These are phyloP conservation scores for Ridgeia piscesae DNA, from an alignment of 1,140 invertebrate genomes.

Conservation along the genomic window DNA sequence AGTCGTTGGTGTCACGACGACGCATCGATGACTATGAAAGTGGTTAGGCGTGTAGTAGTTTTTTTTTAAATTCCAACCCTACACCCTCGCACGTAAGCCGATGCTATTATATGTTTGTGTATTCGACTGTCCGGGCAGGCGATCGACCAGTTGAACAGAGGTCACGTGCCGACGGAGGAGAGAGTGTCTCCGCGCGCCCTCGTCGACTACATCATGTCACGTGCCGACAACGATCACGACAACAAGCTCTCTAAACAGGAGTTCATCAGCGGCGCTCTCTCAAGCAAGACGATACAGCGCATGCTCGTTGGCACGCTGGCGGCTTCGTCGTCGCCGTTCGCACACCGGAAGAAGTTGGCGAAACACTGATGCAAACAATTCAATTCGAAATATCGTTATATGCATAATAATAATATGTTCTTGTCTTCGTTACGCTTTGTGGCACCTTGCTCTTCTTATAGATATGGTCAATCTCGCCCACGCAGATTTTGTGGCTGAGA, in stretches of 20 bases:
- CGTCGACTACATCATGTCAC: slow-evolving; percentile 2
- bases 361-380: neutral
- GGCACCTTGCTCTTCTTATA: too few species aligned
- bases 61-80: too few species aligned
- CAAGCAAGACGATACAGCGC: slow-evolving; percentile 16
- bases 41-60: too few species aligned
- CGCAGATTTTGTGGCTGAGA: too few species aligned
- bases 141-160: slow-evolving; percentile 3
- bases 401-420: too few species aligned
- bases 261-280: neutral
- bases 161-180: neutral
- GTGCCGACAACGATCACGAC: slow-evolving; percentile 17
- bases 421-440: too few species aligned
- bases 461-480: too few species aligned
- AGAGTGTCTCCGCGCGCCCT: neutral
- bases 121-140: neutral
- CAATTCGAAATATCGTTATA: neutral
- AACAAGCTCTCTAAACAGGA: neutral
- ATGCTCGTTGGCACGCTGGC: slow-evolving; percentile 2
- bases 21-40: too few species aligned
- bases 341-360: neutral
- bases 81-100: too few species aligned
- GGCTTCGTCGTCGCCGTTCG: neutral
- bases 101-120: neutral
- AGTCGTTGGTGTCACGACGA: too few species aligned